Evolutionary conservation across 2,797 vertebrate species (phyloP).

Genomic region (Pelobates cultripes): DNA sequence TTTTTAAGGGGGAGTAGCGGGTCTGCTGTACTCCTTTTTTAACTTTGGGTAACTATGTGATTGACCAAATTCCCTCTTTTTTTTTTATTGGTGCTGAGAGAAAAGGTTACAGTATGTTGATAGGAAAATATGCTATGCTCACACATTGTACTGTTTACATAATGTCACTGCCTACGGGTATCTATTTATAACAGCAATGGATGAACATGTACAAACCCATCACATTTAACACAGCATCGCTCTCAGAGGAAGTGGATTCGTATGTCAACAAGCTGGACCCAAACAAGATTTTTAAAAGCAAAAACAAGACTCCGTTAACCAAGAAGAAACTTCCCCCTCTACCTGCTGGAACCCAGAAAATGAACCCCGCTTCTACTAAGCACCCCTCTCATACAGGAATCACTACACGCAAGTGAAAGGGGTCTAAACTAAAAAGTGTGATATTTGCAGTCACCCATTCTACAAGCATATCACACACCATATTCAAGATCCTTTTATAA

Average conservation of each 20-base stretch:
- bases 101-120: too few species aligned
- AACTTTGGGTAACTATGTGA: too few species aligned
- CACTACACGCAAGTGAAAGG: constrained; percentile 61
- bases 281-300: constrained; percentile 86
- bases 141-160: too few species aligned
- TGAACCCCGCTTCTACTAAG: constrained; percentile 63
- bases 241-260: constrained; percentile 75
- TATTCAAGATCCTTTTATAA: too few species aligned
- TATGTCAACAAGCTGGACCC: constrained; percentile 92
- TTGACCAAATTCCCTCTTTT: too few species aligned
- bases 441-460: too few species aligned
- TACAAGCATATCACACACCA: too few species aligned
- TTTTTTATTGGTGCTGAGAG: too few species aligned
- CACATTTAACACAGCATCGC: constrained; percentile 74
- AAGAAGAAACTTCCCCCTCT: constrained; percentile 84
- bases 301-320: constrained; percentile 79
- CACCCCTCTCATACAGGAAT: constrained; percentile 56
- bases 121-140: background rate
- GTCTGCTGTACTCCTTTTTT: too few species aligned
- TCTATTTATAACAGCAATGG: constrained; percentile 84
- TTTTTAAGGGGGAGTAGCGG: too few species aligned
- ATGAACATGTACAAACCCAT: constrained; percentile 93
- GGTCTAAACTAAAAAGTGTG: background rate
- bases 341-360: constrained; percentile 68
- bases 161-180: background rate